Evolutionary conservation across 2,797 vertebrate species (phyloP), one percentile per base, ranked within the genome.

Genomic region (Pseudotriccus pelzelni): DNA sequence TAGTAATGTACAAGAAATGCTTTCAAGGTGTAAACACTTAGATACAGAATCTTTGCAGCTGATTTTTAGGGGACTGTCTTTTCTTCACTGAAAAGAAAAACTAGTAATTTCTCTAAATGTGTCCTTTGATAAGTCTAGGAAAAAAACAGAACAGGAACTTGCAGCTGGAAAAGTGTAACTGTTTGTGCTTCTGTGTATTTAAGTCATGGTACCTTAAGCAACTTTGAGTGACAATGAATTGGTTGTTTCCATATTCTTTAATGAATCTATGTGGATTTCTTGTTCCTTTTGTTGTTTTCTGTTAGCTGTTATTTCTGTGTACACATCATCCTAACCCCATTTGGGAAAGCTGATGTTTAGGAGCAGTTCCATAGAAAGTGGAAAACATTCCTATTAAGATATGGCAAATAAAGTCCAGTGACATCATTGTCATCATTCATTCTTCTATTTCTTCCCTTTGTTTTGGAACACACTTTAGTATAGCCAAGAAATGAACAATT

Each of bases 381-480:
- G 39, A 53, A 84, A 46, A 8, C 32, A 25, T 3, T 64, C 0
- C 0, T 39, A 11, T 28, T 39, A 58, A 37, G 25, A 27, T 6
- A 4, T 25, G 36, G 75, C 5, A 46, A 77, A 44, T 59, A 39
- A 39, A 18, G 4, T 46, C 19, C 39, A 34, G 14, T 76, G 41
- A 23, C 27, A 34, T 17, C 2, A 6, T 43, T 50, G n/a, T 41
- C 22, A 27, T 43, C 0, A 0, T 50, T 76, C 16, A 14, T 77
- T 4, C 47, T 84, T 82, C 49, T 13, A 14, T 72, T 75, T n/a
- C 28, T 69, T 66, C 27, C 4, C 5, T 67, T 74, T 84, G 15
- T 53, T 87, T 79, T 72, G 66, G 23, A 84, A 28, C 36, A 64
- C 2, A 9, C 14, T 73, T 94, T 5, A 46, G 0, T 41, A 6